These are phyloP conservation scores for Teleogryllus occipitalis DNA, from an alignment of 1,140 invertebrate genomes.

Conservation along the genomic window DNA sequence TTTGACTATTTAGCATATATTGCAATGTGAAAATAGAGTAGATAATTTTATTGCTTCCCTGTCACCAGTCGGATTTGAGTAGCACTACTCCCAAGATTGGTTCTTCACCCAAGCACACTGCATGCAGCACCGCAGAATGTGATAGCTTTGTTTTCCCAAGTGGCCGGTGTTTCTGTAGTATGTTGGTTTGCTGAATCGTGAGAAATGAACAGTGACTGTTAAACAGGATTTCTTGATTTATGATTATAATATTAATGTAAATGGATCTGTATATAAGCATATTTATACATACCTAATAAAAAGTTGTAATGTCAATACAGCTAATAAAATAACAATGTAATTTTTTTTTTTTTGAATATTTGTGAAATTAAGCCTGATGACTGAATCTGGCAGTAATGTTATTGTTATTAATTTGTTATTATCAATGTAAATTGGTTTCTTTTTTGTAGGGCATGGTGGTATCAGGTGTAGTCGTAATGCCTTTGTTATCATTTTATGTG, in stretches of 20 bases:
- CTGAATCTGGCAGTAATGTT: neutral
- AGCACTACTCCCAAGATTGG: neutral
- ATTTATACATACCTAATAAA: constrained; percentile 6
- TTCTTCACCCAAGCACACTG: neutral
- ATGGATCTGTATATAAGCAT: constrained; percentile 5
- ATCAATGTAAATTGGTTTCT: neutral
- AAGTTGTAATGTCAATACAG: neutral
- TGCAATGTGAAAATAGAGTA: neutral
- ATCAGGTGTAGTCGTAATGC: neutral
- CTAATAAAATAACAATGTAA: neutral
- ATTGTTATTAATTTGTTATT: constrained; percentile 6
- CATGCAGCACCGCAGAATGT: neutral
- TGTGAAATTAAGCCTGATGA: neutral
- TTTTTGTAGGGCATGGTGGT: neutral
- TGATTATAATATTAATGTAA: neutral
- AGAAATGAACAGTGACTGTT: neutral
- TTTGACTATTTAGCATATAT: neutral
- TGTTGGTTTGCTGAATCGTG: neutral
- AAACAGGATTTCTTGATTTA: neutral
- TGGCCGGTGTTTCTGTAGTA: constrained; percentile 3
- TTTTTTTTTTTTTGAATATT: neutral
- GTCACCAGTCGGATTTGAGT: constrained; percentile 3
- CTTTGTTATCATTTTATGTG: neutral
- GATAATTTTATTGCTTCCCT: neutral
- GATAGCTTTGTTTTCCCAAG: neutral